phyloP scores from a whole-genome alignment of 1,140 invertebrate species.

The Rhyacophila brunnea region DNA sequence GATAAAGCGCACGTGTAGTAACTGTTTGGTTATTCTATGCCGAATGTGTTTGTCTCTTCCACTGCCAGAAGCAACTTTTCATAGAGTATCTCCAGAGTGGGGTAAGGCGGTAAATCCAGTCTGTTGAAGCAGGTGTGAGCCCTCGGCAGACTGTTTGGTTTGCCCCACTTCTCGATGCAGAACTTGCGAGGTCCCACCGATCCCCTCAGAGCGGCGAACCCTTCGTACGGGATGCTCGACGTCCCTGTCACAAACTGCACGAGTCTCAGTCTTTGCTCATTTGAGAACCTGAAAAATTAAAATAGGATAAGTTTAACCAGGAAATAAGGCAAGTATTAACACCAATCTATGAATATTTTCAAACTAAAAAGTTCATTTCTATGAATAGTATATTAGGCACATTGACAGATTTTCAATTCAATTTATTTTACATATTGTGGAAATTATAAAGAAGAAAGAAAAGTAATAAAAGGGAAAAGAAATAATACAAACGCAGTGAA shows the following conservation, averaged over 20 bases:
- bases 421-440: no score
- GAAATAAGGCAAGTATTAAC: no score
- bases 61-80: constrained; percentile 94
- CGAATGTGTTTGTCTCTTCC: constrained; percentile 96
- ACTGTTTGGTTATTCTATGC: constrained; percentile 76
- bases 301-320: background rate
- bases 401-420: no score
- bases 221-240: constrained; percentile 95
- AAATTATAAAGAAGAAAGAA: no score
- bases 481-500: no score
- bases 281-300: constrained; percentile 70
- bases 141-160: constrained; percentile 88
- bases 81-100: constrained; percentile 87
- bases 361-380: no score
- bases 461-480: no score
- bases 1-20: constrained; percentile 19
- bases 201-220: constrained; percentile 90
- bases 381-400: no score
- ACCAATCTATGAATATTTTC: no score
- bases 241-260: constrained; percentile 97
- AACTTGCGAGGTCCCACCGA: constrained; percentile 95
- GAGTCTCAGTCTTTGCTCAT: constrained; percentile 88
- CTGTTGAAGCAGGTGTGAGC: constrained; percentile 98
- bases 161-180: constrained; percentile 98
- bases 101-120: constrained; percentile 93